Evolutionary conservation across 2,888 invertebrate species (phyloP).

Genomic region (Galerucella nymphaeae): DNA sequence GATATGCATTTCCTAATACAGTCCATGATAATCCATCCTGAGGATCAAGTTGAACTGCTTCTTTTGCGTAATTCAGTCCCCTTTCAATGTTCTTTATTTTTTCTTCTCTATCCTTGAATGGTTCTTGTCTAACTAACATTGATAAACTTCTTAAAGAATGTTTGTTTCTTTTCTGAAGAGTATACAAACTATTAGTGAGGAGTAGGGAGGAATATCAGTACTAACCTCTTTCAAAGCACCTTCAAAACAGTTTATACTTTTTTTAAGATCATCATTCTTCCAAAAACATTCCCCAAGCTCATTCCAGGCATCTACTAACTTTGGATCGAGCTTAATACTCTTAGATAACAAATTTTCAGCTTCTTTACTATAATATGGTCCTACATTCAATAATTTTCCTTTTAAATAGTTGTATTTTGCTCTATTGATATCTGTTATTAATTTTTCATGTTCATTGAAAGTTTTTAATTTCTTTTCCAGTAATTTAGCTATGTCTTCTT

Average conservation of each 20-base stretch:
- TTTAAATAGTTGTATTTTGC: slow-evolving; percentile 74
- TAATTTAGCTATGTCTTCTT: slow-evolving; percentile 72
- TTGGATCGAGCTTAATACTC: slow-evolving; percentile 86
- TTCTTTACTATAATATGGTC: slow-evolving; percentile 73
- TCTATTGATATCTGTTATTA: slow-evolving; percentile 50
- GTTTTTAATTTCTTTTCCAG: slow-evolving; percentile 71
- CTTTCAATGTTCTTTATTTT: slow-evolving; percentile 73
- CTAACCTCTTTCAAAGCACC: slow-evolving; percentile 78
- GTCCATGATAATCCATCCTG: slow-evolving; percentile 87
- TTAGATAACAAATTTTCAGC: slow-evolving; percentile 82
- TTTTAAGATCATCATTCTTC: slow-evolving; percentile 84
- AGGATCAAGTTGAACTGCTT: slow-evolving; percentile 82
- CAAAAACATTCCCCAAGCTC: slow-evolving; percentile 90
- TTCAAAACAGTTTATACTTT: slow-evolving; percentile 85
- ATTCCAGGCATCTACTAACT: slow-evolving; percentile 86
- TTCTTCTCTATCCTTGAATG: slow-evolving; percentile 66
- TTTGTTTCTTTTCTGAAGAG: slow-evolving; percentile 75
- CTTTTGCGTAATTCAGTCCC: slow-evolving; percentile 83
- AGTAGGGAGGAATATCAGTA: slow-evolving; percentile 26
- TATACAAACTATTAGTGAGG: background rate
- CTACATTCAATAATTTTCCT: slow-evolving; percentile 80
- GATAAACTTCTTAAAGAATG: slow-evolving; percentile 83
- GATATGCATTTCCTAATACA: slow-evolving; percentile 85
- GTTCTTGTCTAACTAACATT: slow-evolving; percentile 80
- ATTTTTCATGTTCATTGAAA: slow-evolving; percentile 76